Conservation (phyloP, 2,797 vertebrate species). For the Brachyalestes nurse region DNA sequence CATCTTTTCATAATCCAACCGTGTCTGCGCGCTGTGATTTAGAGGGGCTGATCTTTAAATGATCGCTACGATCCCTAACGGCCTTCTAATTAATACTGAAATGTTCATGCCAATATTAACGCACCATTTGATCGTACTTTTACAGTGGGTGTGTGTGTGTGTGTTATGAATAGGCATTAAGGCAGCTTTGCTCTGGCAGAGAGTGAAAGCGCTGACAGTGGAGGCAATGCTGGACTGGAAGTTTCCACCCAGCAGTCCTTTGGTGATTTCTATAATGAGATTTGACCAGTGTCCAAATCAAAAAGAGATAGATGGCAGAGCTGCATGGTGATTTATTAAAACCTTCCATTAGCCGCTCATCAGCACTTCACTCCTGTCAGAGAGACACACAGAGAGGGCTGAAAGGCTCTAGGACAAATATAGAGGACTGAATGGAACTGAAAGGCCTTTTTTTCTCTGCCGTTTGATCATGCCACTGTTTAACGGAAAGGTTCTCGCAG, state of each 20-base stretch:
- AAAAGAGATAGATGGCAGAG: constrained; percentile 31
- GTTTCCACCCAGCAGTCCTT: constrained; percentile 15
- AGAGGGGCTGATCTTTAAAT: constrained; percentile 25
- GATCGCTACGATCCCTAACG: constrained; percentile 13
- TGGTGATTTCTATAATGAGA: constrained; percentile 37
- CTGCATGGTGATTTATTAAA: constrained; percentile 46
- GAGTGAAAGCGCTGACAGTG: neutral
- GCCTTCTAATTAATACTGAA: constrained; percentile 16
- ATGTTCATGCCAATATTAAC: constrained; percentile 5
- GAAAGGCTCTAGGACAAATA: constrained; percentile 33
- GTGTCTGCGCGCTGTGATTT: neutral
- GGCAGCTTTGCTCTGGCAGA: neutral
- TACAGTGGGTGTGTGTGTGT: constrained; percentile 3
- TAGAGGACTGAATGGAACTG: constrained; percentile 17
- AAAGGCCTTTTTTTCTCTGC: constrained; percentile 11
- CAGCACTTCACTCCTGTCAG: constrained; percentile 41
- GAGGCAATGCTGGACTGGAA: neutral
- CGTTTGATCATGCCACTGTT: constrained; percentile 29
- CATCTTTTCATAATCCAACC: constrained; percentile 14
- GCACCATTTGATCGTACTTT: constrained; percentile 10
- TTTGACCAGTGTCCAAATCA: constrained; percentile 41
- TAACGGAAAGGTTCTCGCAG: constrained; percentile 18
- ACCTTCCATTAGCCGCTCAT: constrained; percentile 45
- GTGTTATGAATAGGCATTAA: constrained; percentile 23
- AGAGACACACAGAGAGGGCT: neutral